Base-by-base conservation (phyloP, 2,113 vertebrate species). In the Arvicanthis niloticus region DNA sequence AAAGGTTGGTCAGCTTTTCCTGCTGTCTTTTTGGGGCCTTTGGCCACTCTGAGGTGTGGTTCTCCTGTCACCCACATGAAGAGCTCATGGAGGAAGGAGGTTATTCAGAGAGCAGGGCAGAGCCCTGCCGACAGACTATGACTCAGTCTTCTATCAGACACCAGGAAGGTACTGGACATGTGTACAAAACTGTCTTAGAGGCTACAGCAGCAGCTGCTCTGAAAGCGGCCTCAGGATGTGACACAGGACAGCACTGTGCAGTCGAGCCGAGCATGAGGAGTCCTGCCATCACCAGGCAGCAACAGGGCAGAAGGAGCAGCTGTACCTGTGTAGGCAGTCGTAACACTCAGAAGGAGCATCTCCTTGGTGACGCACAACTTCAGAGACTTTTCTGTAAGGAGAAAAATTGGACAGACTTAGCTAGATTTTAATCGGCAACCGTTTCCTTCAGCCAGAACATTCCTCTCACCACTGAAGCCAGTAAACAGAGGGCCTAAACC, bases 311-410 rank as follows among this genome's bases (percentile, higher is more conserved):
- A 0, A 22, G 13, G 65, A 26, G 67, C 3, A 22, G 1, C 48
- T 75, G 98, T 98, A 99, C 99, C 99, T 98, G 99, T 99, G 96
- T 99, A 99, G 19, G 99, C 99, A 31, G 99, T 99, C 34, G 99
- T 99, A 15, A 99, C 1, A 72, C 99, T 99, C 37, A 99, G 99
- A 29, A 99, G 98, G 91, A 99, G 96, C 99, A 99, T 99, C 97
- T 99, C 99, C 93, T 99, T 99, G 95, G 99, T 99, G 95, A 99
- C 97, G 29, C 98, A 99, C 58, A 99, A 95, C 95, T 99, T 99
- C 88, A 99, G 98, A 3, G 99, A 99, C 96, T 98, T 99, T 78
- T 99, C 99, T 99, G 98, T 17, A 93, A 97, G 96, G 51, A 96
- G 93, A 84, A 65, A 91, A 56, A 86, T 7, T 3, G 84, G 56